These are phyloP conservation scores for Diadegma fenestrale DNA, from an alignment of 2,888 invertebrate species.

Conservation along the genomic window DNA sequence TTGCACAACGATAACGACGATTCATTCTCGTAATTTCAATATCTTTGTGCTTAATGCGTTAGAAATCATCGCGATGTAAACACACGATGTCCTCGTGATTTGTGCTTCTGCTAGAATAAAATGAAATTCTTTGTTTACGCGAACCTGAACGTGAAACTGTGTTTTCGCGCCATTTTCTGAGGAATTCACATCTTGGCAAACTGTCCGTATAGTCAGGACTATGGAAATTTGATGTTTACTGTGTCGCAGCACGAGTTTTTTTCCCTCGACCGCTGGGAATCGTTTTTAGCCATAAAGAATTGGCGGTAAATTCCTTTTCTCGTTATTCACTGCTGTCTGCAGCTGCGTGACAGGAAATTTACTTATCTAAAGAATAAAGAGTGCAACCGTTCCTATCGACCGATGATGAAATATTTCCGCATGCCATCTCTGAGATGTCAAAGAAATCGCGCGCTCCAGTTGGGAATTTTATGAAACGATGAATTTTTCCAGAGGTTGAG, in stretches of 20 bases:
- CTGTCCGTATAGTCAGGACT: no score
- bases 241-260: background rate
- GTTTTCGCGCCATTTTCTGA: background rate
- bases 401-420: constrained; percentile 4
- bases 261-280: background rate
- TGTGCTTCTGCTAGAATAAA: background rate
- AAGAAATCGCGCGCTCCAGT: constrained; percentile 50
- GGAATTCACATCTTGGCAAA: no score
- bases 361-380: background rate
- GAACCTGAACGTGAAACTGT: background rate
- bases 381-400: background rate
- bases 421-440: background rate
- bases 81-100: background rate
- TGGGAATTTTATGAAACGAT: constrained; percentile 47
- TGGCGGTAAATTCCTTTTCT: background rate
- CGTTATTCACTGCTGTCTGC: background rate
- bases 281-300: no score
- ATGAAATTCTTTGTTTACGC: background rate
- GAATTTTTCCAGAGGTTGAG: constrained; percentile 65
- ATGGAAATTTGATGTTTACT: no score
- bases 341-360: background rate
- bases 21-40: constrained; percentile 8
- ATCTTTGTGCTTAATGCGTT: background rate
- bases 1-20: constrained; percentile 42
- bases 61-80: background rate